These are phyloP conservation scores for Dicranocentrus wangi DNA, from an alignment of 2,888 invertebrate genomes.

Conservation along the genomic window DNA sequence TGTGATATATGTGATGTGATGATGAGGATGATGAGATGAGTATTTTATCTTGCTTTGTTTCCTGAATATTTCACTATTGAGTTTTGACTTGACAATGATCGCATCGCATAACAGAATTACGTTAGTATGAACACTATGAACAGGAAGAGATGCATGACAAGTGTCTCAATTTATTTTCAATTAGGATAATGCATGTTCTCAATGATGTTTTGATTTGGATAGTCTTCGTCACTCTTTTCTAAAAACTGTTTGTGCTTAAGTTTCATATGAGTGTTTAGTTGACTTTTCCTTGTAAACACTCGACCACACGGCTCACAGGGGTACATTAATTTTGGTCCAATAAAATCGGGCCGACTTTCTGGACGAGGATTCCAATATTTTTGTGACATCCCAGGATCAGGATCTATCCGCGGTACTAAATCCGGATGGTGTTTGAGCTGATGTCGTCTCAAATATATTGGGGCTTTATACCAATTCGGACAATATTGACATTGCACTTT, in stretches of 20 bases:
- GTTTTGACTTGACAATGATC: no score
- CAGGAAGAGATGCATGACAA: no score
- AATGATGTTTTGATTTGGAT: not conserved
- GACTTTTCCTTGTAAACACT: not conserved
- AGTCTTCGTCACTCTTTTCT: not conserved
- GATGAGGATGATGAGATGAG: no score
- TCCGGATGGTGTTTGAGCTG: not conserved
- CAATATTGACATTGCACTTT: constrained; percentile 3
- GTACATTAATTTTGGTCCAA: not conserved
- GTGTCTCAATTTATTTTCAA: no score
- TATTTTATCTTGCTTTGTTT: no score
- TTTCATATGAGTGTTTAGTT: not conserved
- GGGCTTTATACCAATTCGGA: not conserved
- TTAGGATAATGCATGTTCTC: no score
- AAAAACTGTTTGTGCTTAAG: not conserved
- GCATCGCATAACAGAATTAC: no score
- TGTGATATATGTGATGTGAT: no score
- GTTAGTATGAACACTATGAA: no score
- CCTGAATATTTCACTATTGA: no score
- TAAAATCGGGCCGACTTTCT: not conserved
- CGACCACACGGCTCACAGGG: constrained; percentile 1
- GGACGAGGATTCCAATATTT: not conserved
- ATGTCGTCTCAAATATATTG: not conserved
- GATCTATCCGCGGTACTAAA: not conserved
- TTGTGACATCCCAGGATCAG: not conserved